Percentiles rank a stretch among this genome's conserved stretches.
phyloP scores from a whole-genome alignment of 2,113 vertebrate genomes.

The Motacilla alba region DNA sequence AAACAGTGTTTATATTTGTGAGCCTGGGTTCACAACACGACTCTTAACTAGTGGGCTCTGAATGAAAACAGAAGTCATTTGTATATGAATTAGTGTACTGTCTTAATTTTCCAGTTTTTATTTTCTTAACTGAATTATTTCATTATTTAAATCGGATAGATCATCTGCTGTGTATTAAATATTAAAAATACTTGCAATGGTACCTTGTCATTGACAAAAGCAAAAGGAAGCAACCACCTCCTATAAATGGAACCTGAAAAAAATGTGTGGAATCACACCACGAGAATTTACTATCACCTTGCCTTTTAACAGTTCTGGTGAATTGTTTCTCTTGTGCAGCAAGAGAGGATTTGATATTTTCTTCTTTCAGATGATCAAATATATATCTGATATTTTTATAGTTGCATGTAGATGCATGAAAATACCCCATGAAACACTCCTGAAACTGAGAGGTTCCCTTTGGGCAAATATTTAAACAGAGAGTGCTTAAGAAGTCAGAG shows the following conservation, averaged over 20 bases:
- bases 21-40: background rate
- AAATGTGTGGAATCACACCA: background rate
- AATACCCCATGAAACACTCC: background rate
- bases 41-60: slow-evolving; percentile 13
- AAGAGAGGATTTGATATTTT: background rate
- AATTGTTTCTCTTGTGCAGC: background rate
- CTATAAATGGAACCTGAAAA: background rate
- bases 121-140: background rate
- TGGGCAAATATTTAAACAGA: background rate
- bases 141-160: background rate
- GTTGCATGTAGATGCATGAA: background rate
- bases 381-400: background rate
- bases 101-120: background rate
- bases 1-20: background rate
- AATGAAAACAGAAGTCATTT: slow-evolving; percentile 6
- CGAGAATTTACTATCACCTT: background rate
- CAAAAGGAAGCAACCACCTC: background rate
- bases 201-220: background rate
- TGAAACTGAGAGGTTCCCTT: background rate
- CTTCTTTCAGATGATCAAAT: background rate
- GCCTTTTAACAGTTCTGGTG: background rate
- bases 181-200: background rate
- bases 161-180: background rate
- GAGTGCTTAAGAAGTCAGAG: background rate
- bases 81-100: background rate